These are phyloP conservation scores for Poecile montanus DNA, from an alignment of 2,797 vertebrate species.

Conservation along the genomic window DNA sequence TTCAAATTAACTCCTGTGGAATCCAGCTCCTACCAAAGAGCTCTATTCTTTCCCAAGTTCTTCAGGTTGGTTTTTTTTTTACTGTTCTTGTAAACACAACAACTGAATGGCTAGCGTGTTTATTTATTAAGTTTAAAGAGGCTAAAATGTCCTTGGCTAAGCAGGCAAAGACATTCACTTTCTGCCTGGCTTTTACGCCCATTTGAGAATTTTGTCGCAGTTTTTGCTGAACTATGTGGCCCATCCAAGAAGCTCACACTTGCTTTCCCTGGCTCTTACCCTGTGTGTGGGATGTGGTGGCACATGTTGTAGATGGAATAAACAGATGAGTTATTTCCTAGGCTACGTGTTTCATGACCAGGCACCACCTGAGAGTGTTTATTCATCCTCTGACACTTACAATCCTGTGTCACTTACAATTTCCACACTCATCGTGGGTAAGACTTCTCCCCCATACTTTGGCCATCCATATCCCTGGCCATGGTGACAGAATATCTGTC, in stretches of 20 bases:
- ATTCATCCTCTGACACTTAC: not conserved
- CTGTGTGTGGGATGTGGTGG: not conserved
- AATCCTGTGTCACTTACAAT: not conserved
- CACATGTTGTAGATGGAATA: not conserved
- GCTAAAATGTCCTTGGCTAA: not conserved
- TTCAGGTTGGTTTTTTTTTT: not conserved
- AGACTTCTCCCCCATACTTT: not conserved
- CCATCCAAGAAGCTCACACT: not conserved
- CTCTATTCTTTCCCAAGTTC: not conserved
- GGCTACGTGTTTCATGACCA: not conserved
- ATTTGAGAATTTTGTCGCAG: not conserved
- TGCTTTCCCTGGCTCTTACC: not conserved
- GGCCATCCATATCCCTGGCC: not conserved
- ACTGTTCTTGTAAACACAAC: not conserved
- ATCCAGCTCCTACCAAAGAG: not conserved
- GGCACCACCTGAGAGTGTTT: not conserved
- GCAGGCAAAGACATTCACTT: not conserved
- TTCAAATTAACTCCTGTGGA: not conserved
- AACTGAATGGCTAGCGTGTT: not conserved
- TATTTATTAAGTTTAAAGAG: not conserved
- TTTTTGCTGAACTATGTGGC: not conserved
- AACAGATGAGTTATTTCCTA: not conserved
- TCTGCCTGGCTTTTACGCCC: not conserved
- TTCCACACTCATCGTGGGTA: not conserved
- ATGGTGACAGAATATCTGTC: not conserved